Conservation (phyloP, 2,888 invertebrate species). For the Molorchus minor region DNA sequence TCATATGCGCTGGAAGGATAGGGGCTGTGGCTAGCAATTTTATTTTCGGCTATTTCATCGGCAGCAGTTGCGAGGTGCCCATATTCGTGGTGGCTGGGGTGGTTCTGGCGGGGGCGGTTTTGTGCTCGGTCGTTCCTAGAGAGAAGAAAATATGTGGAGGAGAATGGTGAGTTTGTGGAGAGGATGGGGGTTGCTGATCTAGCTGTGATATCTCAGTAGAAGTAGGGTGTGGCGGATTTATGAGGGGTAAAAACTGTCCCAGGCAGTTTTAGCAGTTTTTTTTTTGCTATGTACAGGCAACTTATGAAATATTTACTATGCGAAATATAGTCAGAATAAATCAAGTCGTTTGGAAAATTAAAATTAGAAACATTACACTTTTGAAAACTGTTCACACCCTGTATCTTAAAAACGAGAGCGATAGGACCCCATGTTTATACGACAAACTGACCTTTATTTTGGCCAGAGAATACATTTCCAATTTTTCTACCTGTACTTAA, state of each 20-base stretch:
- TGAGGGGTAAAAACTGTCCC: background rate
- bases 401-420: too few relatives aligned
- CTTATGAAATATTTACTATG: background rate
- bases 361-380: background rate
- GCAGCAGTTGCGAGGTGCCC: slow-evolving; percentile 71
- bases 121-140: slow-evolving; percentile 59
- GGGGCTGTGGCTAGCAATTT: slow-evolving; percentile 74
- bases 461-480: too few relatives aligned
- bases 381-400: background rate
- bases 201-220: slow-evolving; percentile 6
- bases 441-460: too few relatives aligned
- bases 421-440: too few relatives aligned
- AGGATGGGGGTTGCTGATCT: background rate
- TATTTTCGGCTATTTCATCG: slow-evolving; percentile 71
- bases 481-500: too few relatives aligned
- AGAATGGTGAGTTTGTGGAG: background rate
- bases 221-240: background rate
- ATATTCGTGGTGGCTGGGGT: slow-evolving; percentile 69
- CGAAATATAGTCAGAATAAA: background rate
- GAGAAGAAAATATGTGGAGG: slow-evolving; percentile 27
- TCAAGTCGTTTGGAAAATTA: background rate
- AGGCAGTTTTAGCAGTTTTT: background rate
- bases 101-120: slow-evolving; percentile 59
- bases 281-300: background rate
- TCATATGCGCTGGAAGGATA: slow-evolving; percentile 71